These are phyloP conservation scores for Hymenopus coronatus DNA, from an alignment of 2,888 invertebrate species.

Conservation along the genomic window DNA sequence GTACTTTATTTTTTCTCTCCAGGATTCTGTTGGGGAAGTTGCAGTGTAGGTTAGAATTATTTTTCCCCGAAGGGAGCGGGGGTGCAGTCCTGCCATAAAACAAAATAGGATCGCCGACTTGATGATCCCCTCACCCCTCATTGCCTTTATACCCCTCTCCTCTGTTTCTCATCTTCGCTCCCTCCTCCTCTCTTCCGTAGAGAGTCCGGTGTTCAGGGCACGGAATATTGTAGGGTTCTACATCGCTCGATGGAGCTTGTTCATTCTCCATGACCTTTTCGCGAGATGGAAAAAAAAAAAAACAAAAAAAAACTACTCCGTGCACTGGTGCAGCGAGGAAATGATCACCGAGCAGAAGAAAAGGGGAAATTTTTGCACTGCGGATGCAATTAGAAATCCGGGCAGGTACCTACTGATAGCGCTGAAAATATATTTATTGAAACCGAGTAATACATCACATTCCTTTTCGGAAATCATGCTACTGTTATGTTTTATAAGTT, in stretches of 20 bases:
- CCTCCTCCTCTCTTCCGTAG: background rate
- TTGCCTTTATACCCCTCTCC: background rate
- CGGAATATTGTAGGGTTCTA: no score
- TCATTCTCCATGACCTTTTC: background rate
- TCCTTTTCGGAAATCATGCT: no score
- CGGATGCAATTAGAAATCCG: background rate
- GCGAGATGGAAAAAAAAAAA: background rate
- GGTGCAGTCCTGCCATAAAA: slow-evolving; percentile 13
- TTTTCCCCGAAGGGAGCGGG: background rate
- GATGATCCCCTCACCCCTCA: slow-evolving; percentile 13
- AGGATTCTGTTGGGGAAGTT: background rate
- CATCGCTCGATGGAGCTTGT: background rate
- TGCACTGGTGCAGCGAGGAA: background rate
- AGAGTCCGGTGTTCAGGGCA: background rate
- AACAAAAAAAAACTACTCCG: background rate
- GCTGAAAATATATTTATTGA: no score
- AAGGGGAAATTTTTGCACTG: background rate
- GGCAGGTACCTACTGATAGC: no score
- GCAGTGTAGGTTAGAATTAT: background rate
- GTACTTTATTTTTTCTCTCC: background rate
- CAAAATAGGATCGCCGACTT: slow-evolving; percentile 20
- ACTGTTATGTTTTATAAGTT: no score
- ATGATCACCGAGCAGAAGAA: background rate
- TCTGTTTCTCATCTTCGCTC: background rate
- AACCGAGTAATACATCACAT: no score